Conservation (phyloP, 2,113 vertebrate species). For the Burhinus oedicnemus region DNA sequence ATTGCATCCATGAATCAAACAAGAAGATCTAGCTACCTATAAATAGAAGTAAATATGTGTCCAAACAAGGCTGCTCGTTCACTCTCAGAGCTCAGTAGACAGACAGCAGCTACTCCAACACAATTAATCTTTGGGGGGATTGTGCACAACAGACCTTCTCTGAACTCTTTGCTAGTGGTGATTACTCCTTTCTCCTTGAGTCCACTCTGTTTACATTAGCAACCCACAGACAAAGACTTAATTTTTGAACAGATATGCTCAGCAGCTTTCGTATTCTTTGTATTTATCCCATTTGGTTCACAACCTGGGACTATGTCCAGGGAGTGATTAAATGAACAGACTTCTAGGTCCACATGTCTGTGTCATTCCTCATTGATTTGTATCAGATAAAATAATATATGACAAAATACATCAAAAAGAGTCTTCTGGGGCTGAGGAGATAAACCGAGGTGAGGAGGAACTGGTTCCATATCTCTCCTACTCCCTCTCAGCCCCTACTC, state of each 20-base stretch:
- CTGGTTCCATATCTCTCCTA: not conserved
- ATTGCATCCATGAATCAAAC: not conserved
- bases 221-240: slow-evolving; percentile 4
- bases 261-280: not conserved
- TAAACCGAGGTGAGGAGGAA: not conserved
- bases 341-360: not conserved
- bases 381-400: not conserved
- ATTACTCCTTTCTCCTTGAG: not conserved
- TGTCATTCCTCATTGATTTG: not conserved
- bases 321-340: not conserved
- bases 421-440: not conserved
- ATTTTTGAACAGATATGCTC: not conserved
- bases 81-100: not conserved
- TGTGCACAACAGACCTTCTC: not conserved
- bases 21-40: not conserved
- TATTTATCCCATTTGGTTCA: not conserved
- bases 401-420: not conserved
- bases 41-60: not conserved
- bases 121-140: not conserved
- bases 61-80: not conserved
- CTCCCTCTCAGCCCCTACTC: not conserved
- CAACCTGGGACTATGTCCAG: slow-evolving; percentile 2
- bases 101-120: not conserved
- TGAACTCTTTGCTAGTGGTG: not conserved
- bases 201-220: not conserved